These are phyloP conservation scores for Labeo calbasu DNA, from an alignment of 2,797 vertebrate genomes.

Conservation along the genomic window DNA sequence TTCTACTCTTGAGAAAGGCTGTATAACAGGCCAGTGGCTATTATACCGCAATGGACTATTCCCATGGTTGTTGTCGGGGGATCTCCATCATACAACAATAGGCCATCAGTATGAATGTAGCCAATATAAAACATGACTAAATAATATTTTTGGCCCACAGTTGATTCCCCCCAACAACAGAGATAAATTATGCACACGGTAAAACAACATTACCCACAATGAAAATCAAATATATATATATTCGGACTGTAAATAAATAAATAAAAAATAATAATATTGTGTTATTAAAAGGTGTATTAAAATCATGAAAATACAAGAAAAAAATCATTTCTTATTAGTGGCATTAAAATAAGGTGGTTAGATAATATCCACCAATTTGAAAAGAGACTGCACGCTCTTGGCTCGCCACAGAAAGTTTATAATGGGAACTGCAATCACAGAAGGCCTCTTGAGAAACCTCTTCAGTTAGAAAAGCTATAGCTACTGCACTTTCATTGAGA, in stretches of 20 bases:
- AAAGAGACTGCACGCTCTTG: slow-evolving; percentile 65
- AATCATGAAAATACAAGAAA: slow-evolving; percentile 26
- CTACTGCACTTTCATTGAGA: slow-evolving; percentile 1
- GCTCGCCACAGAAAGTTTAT: slow-evolving; percentile 63
- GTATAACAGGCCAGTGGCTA: not conserved
- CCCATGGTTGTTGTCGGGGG: slow-evolving; percentile 4
- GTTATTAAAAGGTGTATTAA: not conserved
- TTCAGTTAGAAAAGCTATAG: slow-evolving; percentile 19
- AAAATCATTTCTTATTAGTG: not conserved
- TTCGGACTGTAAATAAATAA: not conserved
- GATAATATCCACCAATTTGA: slow-evolving; percentile 40
- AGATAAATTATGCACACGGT: not conserved
- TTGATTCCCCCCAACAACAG: not conserved
- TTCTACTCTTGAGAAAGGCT: not conserved
- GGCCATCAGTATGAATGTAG: not conserved
- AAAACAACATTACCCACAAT: not conserved
- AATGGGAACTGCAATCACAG: slow-evolving; percentile 69
- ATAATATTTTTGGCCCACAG: not conserved
- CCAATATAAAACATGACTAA: slow-evolving; percentile 1
- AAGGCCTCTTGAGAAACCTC: slow-evolving; percentile 31
- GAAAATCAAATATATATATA: not conserved
- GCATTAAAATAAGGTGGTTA: slow-evolving; percentile 63
- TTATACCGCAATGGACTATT: not conserved
- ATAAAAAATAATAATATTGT: too few relatives aligned
- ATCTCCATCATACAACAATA: slow-evolving; percentile 23